Evolutionary conservation across 2,888 invertebrate species (phyloP).

Genomic region (Carterocephalus palaemon): DNA sequence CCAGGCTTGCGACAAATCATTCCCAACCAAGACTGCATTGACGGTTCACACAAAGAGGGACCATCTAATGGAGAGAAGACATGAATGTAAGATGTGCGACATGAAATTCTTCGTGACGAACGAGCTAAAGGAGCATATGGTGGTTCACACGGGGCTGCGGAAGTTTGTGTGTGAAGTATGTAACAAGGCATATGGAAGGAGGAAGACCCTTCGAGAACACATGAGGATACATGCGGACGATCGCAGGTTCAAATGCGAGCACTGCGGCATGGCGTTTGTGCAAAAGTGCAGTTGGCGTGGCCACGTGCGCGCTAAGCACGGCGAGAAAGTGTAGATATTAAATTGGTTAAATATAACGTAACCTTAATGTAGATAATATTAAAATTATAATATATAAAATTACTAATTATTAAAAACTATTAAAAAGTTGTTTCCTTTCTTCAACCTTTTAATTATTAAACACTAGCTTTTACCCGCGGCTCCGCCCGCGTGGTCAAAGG

Average conservation of each 20-base stretch:
- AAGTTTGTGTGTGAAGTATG: slow-evolving; percentile 54
- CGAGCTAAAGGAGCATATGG: slow-evolving; percentile 51
- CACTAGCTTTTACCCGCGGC: no score
- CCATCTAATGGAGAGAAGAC: slow-evolving; percentile 35
- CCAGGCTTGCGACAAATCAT: slow-evolving; percentile 33
- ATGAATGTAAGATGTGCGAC: slow-evolving; percentile 37
- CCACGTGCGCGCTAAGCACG: slow-evolving; percentile 37
- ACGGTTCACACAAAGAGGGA: slow-evolving; percentile 31
- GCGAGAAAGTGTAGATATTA: slow-evolving; percentile 21
- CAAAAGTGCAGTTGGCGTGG: slow-evolving; percentile 32
- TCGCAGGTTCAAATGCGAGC: slow-evolving; percentile 28
- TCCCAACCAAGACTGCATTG: slow-evolving; percentile 28
- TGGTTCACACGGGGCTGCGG: slow-evolving; percentile 48
- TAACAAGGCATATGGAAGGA: slow-evolving; percentile 37
- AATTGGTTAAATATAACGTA: neutral
- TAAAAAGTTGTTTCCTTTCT: no score
- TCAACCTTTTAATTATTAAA: no score
- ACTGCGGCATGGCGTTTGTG: slow-evolving; percentile 30
- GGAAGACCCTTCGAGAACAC: slow-evolving; percentile 34
- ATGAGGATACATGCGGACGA: slow-evolving; percentile 34
- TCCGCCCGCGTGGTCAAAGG: no score
- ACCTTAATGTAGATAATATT: neutral
- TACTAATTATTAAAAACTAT: no score
- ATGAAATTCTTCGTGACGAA: slow-evolving; percentile 47
- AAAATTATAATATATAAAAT: no score